These are phyloP conservation scores for Notothenia coriiceps DNA, from an alignment of 2,113 vertebrate species.

Conservation along the genomic window DNA sequence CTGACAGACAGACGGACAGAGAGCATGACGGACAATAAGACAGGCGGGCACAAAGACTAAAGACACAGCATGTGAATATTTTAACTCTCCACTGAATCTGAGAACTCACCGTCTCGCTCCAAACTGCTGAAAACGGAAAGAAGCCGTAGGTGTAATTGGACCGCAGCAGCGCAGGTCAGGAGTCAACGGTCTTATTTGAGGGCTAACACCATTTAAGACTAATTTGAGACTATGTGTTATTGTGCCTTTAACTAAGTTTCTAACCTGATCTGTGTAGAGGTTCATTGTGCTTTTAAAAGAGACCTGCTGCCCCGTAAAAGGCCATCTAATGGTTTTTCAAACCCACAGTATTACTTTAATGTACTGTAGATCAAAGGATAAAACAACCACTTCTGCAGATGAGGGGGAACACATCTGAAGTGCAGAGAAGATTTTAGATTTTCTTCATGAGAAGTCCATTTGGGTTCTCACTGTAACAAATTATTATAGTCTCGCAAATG, in stretches of 20 bases:
- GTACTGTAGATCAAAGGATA: conserved; percentile 77
- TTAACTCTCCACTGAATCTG: conserved; percentile 37
- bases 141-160: conserved; percentile 78
- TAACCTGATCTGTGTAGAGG: conserved; percentile 76
- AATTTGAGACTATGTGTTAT: conserved; percentile 79
- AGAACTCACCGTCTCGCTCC: conserved; percentile 34
- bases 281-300: conserved; percentile 79
- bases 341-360: conserved; percentile 78
- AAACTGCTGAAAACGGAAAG: conserved; percentile 53
- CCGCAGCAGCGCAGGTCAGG: conserved; percentile 64
- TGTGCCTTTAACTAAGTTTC: conserved; percentile 80
- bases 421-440: conserved; percentile 59
- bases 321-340: conserved; percentile 81
- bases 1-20: conserved; percentile 69
- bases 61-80: conserved; percentile 69
- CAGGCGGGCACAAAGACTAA: conserved; percentile 53
- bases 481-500: conserved; percentile 44
- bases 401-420: conserved; percentile 28
- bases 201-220: conserved; percentile 80
- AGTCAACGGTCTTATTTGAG: conserved; percentile 78
- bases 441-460: conserved; percentile 64
- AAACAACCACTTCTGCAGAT: conserved; percentile 69
- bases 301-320: conserved; percentile 76
- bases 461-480: conserved; percentile 41
- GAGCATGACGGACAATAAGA: conserved; percentile 49